Base-by-base conservation (phyloP, 2,797 vertebrate genomes). In the Coregonus sp. region DNA sequence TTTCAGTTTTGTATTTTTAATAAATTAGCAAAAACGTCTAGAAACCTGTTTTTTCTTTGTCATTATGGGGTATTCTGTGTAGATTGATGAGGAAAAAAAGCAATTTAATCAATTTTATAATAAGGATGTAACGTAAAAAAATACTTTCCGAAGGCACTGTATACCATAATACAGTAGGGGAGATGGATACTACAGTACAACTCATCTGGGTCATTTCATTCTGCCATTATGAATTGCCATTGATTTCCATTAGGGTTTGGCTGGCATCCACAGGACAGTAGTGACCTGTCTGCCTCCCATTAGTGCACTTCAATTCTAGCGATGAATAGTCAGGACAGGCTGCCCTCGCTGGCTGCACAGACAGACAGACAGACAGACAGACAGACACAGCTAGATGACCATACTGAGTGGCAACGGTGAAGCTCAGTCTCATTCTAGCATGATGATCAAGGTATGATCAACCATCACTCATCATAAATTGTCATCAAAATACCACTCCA, bases 201-300 rank as follows among this genome's bases (percentile, higher is more conserved):
- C 73, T 73, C 85, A 87, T 91, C 83, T 91, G 85, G 88, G 89
- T 93, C 87, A 88, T 82, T 88, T 92, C 84, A 83, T 89, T 86
- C 87, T 67, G 81, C 88, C 85, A 76, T 89, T 89, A 92, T 91
- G 87, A 90, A 92, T 82, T 82, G 87, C 75, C 88, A 93, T 93
- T 87, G 93, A 94, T 94, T 91, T 94, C 92, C 86, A 78, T 92
- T 93, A 83, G 84, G 81, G 81, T 77, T 84, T 80, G 84, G 79
- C 86, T 79, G 84, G 80, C 79, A 76, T 67, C 76, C 86, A 82
- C 84, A 70, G 76, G 85, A 81, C 85, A 72, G 75, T 83, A 84
- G 82, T 87, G 89, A 91, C 91, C 86, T 81, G 86, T 86, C 88
- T 84, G 82, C 87, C 81, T 85, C 88, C 81, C 76, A 92, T 92